A percentile compares a stretch with the other conserved stretches of the same genome.
Conservation (phyloP, 2,797 vertebrate species). For the Anisognathus igniventris region DNA sequence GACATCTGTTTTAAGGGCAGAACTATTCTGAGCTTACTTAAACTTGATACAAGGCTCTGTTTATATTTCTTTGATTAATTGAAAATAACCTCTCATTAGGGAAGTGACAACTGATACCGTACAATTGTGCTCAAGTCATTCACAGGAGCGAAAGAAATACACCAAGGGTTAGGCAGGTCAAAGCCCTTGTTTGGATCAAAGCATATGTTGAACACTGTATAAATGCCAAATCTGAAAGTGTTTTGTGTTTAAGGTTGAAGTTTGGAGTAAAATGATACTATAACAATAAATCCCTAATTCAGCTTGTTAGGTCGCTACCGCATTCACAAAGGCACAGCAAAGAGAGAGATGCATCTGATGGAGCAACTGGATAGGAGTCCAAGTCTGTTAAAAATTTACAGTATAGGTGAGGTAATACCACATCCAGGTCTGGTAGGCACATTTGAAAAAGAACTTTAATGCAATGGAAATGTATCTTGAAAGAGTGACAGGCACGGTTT, state of each 20-base stretch:
- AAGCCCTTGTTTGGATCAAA: conserved; percentile 61
- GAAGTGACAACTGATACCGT: conserved; percentile 46
- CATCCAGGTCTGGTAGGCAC: neutral
- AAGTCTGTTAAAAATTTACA: neutral
- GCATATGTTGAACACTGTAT: conserved; percentile 25
- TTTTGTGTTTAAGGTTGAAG: conserved; percentile 41
- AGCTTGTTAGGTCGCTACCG: neutral
- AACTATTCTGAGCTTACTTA: conserved; percentile 33
- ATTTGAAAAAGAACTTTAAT: conserved; percentile 6
- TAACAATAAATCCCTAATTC: conserved; percentile 44
- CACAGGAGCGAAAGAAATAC: neutral
- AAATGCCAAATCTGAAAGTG: conserved; percentile 46
- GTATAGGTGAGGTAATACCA: neutral
- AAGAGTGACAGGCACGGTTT: neutral
- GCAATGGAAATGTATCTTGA: neutral
- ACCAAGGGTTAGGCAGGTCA: conserved; percentile 42
- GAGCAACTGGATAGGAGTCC: neutral
- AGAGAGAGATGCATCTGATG: neutral
- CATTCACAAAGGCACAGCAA: neutral
- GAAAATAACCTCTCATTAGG: conserved; percentile 62
- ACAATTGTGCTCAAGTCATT: conserved; percentile 26
- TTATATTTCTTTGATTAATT: conserved; percentile 62
- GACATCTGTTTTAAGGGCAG: conserved; percentile 50
- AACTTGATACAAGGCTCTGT: conserved; percentile 29
- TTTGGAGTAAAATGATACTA: conserved; percentile 47